Percentiles rank a stretch among this genome's conserved stretches.
Evolutionary conservation across 92 coral and sea anemone genomes (phyloP).

Genomic region (Nematostella vectensis): DNA sequence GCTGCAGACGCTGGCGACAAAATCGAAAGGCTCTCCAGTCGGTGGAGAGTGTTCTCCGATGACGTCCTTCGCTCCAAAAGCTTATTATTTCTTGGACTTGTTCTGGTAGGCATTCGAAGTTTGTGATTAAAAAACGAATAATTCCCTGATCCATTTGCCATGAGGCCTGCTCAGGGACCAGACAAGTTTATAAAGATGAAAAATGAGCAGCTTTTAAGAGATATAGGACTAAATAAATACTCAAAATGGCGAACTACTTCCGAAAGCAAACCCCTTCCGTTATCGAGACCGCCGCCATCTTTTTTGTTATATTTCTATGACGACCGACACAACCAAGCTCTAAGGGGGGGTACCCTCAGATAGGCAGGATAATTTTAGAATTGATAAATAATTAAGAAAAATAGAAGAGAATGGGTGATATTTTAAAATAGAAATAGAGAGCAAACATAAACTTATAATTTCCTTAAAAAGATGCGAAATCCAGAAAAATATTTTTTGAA

Average conservation of each 20-base stretch:
- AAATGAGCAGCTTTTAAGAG: too few relatives aligned
- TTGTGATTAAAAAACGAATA: conserved; percentile 71
- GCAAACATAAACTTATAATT: too few relatives aligned
- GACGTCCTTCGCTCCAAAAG: conserved; percentile 20
- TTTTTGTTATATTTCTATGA: conserved; percentile 20
- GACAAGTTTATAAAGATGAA: not conserved
- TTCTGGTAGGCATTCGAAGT: conserved; percentile 28
- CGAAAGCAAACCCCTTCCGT: not conserved
- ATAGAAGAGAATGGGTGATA: too few relatives aligned
- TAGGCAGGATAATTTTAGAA: conserved; percentile 1
- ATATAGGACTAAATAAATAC: too few relatives aligned
- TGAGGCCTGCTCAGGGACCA: too few relatives aligned
- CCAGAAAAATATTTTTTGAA: too few relatives aligned
- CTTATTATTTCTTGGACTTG: conserved; percentile 7
- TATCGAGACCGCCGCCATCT: conserved; percentile 48
- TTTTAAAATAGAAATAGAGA: too few relatives aligned
- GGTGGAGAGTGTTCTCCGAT: conserved; percentile 33
- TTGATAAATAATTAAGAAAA: too few relatives aligned
- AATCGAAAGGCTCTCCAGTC: conserved; percentile 35
- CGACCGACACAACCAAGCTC: too few relatives aligned
- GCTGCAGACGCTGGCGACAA: conserved; percentile 17
- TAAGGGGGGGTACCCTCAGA: too few relatives aligned
- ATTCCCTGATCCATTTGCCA: conserved; percentile 39
- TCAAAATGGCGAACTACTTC: not conserved
- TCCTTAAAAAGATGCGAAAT: too few relatives aligned